A percentile compares a stretch with the other conserved stretches of the same genome.
These are phyloP conservation scores for Danio aesculapii DNA, from an alignment of 2,797 vertebrate species.

Conservation along the genomic window DNA sequence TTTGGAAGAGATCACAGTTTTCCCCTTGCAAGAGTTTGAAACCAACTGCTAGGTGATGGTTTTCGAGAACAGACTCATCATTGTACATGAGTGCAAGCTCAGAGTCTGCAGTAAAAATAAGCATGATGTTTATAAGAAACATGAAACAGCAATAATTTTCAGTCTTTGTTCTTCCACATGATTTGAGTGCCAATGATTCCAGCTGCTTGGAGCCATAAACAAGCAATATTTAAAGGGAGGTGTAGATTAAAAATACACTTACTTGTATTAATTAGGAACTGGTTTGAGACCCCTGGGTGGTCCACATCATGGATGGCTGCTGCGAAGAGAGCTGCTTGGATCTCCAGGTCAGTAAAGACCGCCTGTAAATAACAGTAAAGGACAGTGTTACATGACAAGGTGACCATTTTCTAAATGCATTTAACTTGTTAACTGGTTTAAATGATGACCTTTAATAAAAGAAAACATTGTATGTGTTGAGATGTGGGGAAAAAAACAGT, in stretches of 20 bases:
- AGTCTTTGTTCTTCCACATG: slow-evolving; percentile 48
- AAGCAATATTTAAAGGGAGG: slow-evolving; percentile 6
- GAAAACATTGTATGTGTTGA: neutral
- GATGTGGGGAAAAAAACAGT: neutral
- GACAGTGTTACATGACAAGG: slow-evolving; percentile 6
- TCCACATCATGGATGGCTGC: slow-evolving; percentile 98
- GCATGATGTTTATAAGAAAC: slow-evolving; percentile 10
- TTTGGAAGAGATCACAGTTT: slow-evolving; percentile 98
- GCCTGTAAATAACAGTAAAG: slow-evolving; percentile 77
- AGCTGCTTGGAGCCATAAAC: slow-evolving; percentile 15
- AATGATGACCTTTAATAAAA: neutral
- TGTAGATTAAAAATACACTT: slow-evolving; percentile 70
- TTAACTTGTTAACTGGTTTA: neutral
- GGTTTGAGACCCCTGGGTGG: slow-evolving; percentile 98
- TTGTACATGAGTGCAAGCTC: slow-evolving; percentile 99
- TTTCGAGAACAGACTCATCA: slow-evolving; percentile 97
- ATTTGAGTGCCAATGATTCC: slow-evolving; percentile 43
- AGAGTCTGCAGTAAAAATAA: slow-evolving; percentile 81
- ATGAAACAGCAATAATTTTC: slow-evolving; percentile 24
- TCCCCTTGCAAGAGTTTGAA: slow-evolving; percentile 98
- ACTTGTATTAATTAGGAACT: slow-evolving; percentile 99
- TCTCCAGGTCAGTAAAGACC: slow-evolving; percentile 97
- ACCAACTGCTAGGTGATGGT: slow-evolving; percentile 96
- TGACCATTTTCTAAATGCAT: neutral
- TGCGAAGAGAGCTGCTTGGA: slow-evolving; percentile 96